Percentiles rank a stretch among this genome's conserved stretches.
Evolutionary conservation across 2,113 vertebrate species (phyloP).

Genomic region (Dolichallabes microphthalmus): DNA sequence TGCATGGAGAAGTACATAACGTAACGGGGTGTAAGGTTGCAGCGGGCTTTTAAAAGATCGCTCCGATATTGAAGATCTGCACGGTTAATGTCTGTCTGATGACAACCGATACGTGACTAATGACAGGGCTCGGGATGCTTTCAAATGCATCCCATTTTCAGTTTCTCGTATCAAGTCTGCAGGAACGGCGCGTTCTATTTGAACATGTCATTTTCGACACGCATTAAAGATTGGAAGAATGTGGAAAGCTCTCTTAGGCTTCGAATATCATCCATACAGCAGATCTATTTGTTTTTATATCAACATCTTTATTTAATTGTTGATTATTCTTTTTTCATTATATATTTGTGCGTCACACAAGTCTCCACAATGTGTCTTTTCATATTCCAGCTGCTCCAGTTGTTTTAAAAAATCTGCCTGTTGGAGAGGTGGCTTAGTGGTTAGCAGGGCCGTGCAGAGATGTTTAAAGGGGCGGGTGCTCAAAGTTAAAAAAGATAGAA

Average conservation of each 20-base stretch:
- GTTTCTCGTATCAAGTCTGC: neutral
- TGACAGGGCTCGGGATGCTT: neutral
- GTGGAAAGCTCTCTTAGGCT: neutral
- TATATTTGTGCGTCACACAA: neutral
- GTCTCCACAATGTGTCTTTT: too few relatives aligned
- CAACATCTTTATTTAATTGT: neutral
- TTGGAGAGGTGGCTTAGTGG: too few relatives aligned
- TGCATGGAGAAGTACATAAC: neutral
- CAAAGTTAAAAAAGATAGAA: too few relatives aligned
- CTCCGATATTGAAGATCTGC: conserved; percentile 32
- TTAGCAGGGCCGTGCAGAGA: too few relatives aligned
- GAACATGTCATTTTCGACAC: neutral
- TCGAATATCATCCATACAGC: neutral
- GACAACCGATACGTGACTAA: conserved; percentile 21
- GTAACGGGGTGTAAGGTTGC: conserved; percentile 12
- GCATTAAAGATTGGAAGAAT: neutral
- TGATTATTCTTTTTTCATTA: neutral
- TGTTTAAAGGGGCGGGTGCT: too few relatives aligned
- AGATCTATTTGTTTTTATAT: neutral
- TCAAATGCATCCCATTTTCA: conserved; percentile 25
- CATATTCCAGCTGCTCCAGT: too few relatives aligned
- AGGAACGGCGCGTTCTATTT: neutral
- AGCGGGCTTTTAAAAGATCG: conserved; percentile 30
- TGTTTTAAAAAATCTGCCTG: too few relatives aligned
- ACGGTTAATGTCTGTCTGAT: conserved; percentile 22